phyloP scores from a whole-genome alignment of 35 echinoderm and acorn worm species.

The Eucidaris tribuloides region DNA sequence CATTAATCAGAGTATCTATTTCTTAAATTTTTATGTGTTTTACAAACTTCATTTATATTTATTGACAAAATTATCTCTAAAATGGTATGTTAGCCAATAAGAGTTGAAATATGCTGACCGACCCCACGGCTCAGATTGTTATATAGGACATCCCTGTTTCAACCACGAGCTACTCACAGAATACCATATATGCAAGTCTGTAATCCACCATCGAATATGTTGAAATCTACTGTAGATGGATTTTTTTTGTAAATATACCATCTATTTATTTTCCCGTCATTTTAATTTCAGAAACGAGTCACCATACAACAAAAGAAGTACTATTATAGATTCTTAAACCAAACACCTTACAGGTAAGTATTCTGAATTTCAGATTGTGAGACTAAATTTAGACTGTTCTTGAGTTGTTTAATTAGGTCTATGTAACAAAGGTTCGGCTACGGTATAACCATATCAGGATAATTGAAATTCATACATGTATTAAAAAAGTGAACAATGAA shows the following conservation, averaged over 20 bases:
- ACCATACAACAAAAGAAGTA: slow-evolving; percentile 19
- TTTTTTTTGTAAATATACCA: not conserved
- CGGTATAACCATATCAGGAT: not conserved
- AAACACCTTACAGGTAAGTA: slow-evolving; percentile 38
- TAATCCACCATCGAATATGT: not conserved
- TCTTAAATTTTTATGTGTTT: no score
- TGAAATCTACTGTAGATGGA: not conserved
- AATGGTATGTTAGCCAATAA: no score
- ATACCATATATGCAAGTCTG: not conserved
- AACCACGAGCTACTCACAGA: not conserved
- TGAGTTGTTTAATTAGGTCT: not conserved
- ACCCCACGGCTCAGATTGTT: not conserved
- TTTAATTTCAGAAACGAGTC: slow-evolving; percentile 34
- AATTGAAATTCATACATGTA: not conserved
- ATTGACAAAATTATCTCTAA: no score
- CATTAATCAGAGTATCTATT: no score
- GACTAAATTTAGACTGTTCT: not conserved
- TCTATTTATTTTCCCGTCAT: not conserved
- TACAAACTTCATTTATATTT: no score
- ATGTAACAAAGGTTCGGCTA: not conserved
- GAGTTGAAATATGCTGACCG: no score
- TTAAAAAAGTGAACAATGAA: not conserved
- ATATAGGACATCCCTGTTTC: not conserved
- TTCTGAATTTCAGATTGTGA: not conserved
- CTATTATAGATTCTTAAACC: not conserved